phyloP scores from a whole-genome alignment of 2,113 vertebrate species.

The Pollimyrus isidori region DNA sequence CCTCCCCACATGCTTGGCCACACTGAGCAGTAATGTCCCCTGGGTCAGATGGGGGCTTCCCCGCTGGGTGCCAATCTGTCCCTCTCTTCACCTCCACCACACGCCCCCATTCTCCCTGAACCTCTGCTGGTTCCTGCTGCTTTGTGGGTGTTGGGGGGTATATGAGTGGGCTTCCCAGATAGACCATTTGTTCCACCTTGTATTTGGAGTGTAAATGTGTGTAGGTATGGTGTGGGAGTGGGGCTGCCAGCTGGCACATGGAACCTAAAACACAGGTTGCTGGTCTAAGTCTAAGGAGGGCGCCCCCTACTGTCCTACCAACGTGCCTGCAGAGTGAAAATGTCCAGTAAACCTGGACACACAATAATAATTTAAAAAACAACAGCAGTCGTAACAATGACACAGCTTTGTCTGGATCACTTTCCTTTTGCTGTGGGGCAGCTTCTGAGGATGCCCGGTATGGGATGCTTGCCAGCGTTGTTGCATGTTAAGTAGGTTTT shows the following conservation, averaged over 20 bases:
- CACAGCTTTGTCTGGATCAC: background rate
- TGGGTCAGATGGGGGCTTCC: background rate
- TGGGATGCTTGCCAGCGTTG: slow-evolving; percentile 11
- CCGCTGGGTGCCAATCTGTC: background rate
- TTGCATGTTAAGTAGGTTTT: slow-evolving; percentile 35
- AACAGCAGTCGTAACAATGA: background rate
- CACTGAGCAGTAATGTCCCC: background rate
- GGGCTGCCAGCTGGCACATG: background rate
- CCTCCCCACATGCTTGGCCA: background rate
- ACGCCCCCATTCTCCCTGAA: background rate
- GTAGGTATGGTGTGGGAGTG: background rate
- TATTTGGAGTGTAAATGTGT: background rate
- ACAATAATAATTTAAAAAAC: background rate
- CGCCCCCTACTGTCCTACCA: background rate
- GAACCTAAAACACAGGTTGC: background rate
- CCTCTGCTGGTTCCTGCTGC: background rate
- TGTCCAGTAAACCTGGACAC: background rate
- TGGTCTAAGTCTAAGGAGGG: background rate
- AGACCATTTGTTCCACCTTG: background rate
- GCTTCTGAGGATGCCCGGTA: background rate
- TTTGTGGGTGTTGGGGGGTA: background rate
- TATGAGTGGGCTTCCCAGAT: background rate
- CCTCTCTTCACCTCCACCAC: background rate
- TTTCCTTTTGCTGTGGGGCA: background rate
- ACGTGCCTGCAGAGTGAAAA: background rate